Evolutionary conservation across 2,113 vertebrate species (phyloP), one percentile per base, ranked within the genome.

Genomic region (Mugil cephalus): DNA sequence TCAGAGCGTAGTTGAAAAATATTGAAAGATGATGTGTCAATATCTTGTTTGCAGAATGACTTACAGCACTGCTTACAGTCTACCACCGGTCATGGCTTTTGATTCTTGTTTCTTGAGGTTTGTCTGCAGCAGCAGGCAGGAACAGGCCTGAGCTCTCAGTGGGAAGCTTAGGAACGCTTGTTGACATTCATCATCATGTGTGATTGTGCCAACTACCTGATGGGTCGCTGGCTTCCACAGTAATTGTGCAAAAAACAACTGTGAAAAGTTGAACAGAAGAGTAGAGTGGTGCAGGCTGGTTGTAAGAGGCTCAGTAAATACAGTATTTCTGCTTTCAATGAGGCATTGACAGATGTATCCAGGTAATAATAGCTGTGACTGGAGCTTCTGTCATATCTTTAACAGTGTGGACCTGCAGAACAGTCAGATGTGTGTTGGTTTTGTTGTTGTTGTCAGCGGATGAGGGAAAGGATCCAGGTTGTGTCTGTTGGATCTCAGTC

Each of bases 401-500:
- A 24, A 2, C 55, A n/a, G 60, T 3, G 1, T 46, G 42, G 24
- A 54, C 11, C n/a, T 8, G 42, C 14, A 58, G 2, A 36, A 6
- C 11, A 19, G 11, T 21, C 42, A 5, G 39, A 19, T 34, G 60
- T 30, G 30, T 8, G 30, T 11, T 24, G 17, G 36, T 66, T 45
- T 53, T 6, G 52, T 58, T 66, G 61, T 67, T 78, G 65, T 72
- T 65, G 78, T 74, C 24, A 11, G 66, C 7, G 52, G 72, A 64
- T 36, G 63, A 71, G 62, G 75, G 79, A 75, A 38, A 36, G 56
- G 51, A 68, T 83, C 79, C 64, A 72, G 80, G 58, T 84, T 56
- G 48, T 84, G 76, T 86, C 63, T 87, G 53, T 46, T 80, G 69
- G 70, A 81, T 73, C 82, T 75, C 54, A 17, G 45, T 61, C 72